Conservation (phyloP, 2,113 vertebrate genomes). For the Nesoenas mayeri region DNA sequence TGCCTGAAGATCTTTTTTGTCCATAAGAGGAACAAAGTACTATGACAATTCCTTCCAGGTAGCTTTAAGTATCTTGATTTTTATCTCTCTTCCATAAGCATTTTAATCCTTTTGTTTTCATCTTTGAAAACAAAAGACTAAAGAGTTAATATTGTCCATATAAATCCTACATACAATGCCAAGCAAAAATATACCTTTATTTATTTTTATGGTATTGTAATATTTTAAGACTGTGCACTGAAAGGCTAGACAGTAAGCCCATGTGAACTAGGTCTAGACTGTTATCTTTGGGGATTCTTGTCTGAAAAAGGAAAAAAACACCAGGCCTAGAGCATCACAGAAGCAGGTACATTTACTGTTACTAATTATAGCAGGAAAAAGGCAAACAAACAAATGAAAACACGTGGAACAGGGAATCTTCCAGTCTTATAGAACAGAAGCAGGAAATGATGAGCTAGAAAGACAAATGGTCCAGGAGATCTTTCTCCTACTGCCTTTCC, state of each 20-base stretch:
- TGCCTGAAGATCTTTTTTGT: not conserved
- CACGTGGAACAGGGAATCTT: not conserved
- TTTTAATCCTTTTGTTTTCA: not conserved
- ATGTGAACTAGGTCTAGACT: not conserved
- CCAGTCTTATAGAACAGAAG: not conserved
- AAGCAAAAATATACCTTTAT: not conserved
- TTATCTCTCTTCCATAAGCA: not conserved
- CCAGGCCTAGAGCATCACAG: not conserved
- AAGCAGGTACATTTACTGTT: not conserved
- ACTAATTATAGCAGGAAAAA: not conserved
- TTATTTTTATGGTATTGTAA: not conserved
- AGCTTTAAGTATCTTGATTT: not conserved
- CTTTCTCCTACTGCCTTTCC: not conserved
- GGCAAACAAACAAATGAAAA: too few relatives aligned
- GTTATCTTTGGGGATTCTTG: not conserved
- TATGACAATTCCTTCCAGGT: not conserved
- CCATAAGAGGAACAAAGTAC: rapidly evolving
- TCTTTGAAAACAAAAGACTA: not conserved
- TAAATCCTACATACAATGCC: not conserved
- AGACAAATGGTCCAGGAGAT: not conserved
- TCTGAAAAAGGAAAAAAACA: not conserved
- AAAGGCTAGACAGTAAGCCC: not conserved
- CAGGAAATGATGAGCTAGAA: not conserved
- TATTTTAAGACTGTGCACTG: not conserved
- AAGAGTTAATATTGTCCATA: not conserved